phyloP scores from a whole-genome alignment of 1,140 invertebrate genomes.

The Tetraneura akinire region DNA sequence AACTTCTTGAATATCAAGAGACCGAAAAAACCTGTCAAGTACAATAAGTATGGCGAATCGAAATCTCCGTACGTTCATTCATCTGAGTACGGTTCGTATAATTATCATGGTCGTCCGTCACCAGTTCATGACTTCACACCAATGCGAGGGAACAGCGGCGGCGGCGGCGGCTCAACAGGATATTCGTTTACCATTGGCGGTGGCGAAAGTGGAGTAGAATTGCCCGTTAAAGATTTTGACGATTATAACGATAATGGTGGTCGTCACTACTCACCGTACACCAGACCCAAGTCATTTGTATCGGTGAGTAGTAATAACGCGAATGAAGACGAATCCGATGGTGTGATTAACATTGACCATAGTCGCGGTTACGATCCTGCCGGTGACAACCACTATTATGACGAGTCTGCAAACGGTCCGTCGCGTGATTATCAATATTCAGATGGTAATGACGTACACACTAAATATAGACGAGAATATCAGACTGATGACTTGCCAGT shows the following conservation, averaged over 20 bases:
- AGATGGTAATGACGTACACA: background rate
- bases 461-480: background rate
- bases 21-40: background rate
- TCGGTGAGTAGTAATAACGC: constrained; percentile 28
- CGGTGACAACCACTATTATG: background rate
- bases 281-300: constrained; percentile 49
- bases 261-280: background rate
- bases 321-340: background rate
- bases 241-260: background rate
- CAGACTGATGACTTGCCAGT: too few species aligned
- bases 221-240: background rate
- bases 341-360: constrained; percentile 22
- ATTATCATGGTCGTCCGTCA: background rate
- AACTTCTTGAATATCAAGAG: constrained; percentile 19
- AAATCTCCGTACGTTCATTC: background rate
- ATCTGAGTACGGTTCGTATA: background rate
- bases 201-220: background rate
- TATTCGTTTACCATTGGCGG: background rate
- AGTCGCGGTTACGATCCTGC: background rate
- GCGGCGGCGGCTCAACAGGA: background rate
- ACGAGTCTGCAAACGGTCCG: background rate
- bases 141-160: background rate
- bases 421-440: background rate
- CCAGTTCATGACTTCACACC: background rate
- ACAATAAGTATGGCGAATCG: background rate